Evolutionary conservation across 2,797 vertebrate genomes (phyloP), one percentile per base, ranked within the genome.

Genomic region (Aulostomus chinensis): DNA sequence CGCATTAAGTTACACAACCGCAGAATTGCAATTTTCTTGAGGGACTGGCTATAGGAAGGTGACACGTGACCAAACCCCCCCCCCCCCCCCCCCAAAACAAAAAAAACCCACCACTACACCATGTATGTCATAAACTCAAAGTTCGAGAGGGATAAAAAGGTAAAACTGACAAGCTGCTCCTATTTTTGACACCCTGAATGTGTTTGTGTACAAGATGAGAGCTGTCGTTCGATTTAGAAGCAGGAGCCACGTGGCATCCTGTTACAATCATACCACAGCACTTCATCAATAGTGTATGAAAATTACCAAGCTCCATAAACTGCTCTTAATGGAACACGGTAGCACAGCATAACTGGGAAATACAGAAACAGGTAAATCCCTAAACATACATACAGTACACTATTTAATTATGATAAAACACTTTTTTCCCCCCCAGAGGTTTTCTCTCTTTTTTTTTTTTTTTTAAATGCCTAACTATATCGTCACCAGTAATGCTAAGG

Each of bases 221-320:
- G 28, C 36, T 38, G 11, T 36, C 52, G 41, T 37, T 47, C 14
- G 21, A 34, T 9, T 42, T 4, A 39, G 39, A 38, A 31, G 13
- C 9, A 25, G 4, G 22, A 29, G 16, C 21, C 7, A 30, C 14
- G 6, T 16, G 42, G 54, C 41, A 49, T 32, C 34, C 38, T 49
- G 36, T 47, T 39, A 68, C 68, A 55, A 46, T 51, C 48, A 24
- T 28, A 37, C 42, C 11, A 61, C 31, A 59, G 41, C 32, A 42
- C 33, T 70, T 65, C 61, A 78, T 53, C 57, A 50, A 63, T 60
- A 42, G 14, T 47, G 59, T 42, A 55, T 0, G 10, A 21, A 52
- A 67, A 75, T 74, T 77, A 67, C 47, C 31, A 41, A 55, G 68
- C 54, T 70, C 70, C 54, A 73, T 67, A 73, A 79, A 65, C 43